Evolutionary conservation across 92 coral and sea anemone genomes (phyloP), one percentile per base, ranked within the genome.

Genomic region (Zoanthus sociatus): DNA sequence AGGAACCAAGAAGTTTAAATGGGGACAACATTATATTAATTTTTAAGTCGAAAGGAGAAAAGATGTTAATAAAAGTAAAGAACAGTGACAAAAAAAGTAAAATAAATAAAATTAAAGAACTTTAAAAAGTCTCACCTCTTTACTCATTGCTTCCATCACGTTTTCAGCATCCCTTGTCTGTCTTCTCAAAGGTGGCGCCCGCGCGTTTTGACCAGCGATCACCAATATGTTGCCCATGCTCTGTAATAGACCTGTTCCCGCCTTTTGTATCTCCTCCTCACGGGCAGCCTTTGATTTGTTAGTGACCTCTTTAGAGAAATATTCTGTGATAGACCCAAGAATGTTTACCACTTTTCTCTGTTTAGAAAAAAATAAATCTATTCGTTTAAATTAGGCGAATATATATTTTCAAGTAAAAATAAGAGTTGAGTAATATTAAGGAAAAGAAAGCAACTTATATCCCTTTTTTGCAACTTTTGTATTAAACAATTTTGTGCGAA

Each of bases 171-270:
- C 84, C 61, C 87, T 64, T 68, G 54, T 63, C 20, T 54, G 82
- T 47, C 86, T 88, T 53, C 21, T 89, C 7, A 37, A 70, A 26
- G n/a, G 17, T 47, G 81, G 60, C 1, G 69, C 86, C 68, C 71
- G 78, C 5, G 96, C 98, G 51, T 94, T 90, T 20, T 79, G 63
- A 12, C 95, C 79, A 17, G 94, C 91, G 53, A 94, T 93, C 48
- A 82, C 90, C 44, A 94, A 71, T 82, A 94, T 15, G 87, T 92
- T 92, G 3, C 95, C 95, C 88, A 94, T 86, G 53, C 95, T 93
- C 51, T 87, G 92, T 66, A 94, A 92, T 18, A 94, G 53, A 58
- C 95, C 82, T n/a, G 94, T 78, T 14, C 98, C 98, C 26, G 84
- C 94, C 13, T 64, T 60, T 17, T 89, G 93, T 58, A 91, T 79